Percentiles rank a stretch among this genome's conserved stretches.
Conservation (phyloP, 2,797 vertebrate species). For the Cyclura pinguis region DNA sequence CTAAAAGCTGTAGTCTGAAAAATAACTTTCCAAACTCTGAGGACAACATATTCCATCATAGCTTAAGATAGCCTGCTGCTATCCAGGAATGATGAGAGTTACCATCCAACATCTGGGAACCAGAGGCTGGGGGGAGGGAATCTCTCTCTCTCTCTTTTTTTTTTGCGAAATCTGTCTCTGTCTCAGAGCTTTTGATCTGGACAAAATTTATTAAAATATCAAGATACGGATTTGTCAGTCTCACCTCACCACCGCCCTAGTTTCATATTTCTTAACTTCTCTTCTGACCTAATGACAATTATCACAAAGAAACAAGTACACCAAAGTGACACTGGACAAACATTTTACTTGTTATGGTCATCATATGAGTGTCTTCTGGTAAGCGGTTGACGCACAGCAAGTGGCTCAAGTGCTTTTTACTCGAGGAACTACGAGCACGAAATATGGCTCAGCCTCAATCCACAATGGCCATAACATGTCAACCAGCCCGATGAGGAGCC, state of each 20-base stretch:
- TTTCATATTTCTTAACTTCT: not conserved
- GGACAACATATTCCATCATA: not conserved
- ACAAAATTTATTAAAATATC: not conserved
- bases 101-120: not conserved
- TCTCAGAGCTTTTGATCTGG: not conserved
- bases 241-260: no score
- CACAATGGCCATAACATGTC: not conserved
- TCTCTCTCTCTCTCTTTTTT: not conserved
- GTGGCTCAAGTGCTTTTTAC: not conserved
- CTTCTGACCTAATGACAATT: not conserved
- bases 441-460: not conserved
- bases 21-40: no score
- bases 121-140: not conserved
- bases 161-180: not conserved
- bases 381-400: not conserved
- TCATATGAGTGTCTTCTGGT: not conserved
- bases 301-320: not conserved
- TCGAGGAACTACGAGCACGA: not conserved
- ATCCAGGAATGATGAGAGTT: not conserved
- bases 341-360: not conserved
- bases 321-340: not conserved
- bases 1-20: no score
- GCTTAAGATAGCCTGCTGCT: not conserved
- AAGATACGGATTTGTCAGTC: not conserved
- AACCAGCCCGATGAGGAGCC: slow-evolving; percentile 13